Base-by-base conservation (phyloP, 1,140 invertebrate species). In the Hyles euphorbiae region DNA sequence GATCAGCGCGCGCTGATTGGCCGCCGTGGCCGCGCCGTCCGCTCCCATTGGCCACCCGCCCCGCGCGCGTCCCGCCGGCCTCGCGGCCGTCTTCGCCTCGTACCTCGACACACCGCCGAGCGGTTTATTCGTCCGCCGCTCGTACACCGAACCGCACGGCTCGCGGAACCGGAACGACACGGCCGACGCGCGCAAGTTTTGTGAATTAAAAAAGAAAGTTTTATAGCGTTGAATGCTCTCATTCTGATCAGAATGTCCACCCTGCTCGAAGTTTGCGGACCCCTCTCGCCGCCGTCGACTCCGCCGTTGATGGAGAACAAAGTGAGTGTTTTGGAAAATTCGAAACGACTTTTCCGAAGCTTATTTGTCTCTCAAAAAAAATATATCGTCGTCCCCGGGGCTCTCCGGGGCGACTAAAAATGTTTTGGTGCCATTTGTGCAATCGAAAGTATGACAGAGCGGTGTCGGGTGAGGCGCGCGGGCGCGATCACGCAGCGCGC, bases 1-100 rank as follows among this genome's bases (percentile, higher is more conserved):
- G 90, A 89, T 83, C 80, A 76, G 83, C 65, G 60, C 76, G 66
- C 69, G 58, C 48, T 64, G 61, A 91, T 92, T 91, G 90, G 91
- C 61, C 72, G 47, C 45, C 62, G 53, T 58, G 44, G 81, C 75
- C 85, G 84, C 70, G 81, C 81, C 81, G 77, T 66, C 78, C 70
- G 63, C 75, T 66, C 69, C 53, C 58, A 56, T 59, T 56, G 54
- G 53, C 53, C 68, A 56, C 70, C 62, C 63, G 46, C 68, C 60
- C 68, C 76, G 62, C 70, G 22, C 63, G n/a, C 63, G 46, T 70
- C 60, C 67, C 76, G 62, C 70, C 11, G 62, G 8, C 52, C 54
- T 60, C 67, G 58, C 67, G 47, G 33, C 61, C 60, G 65, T 67
- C 50, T 65, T 67, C 64, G 70, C 81, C 65, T 78, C 79, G 70